These are phyloP conservation scores for Tubulanus polymorphus DNA, from an alignment of 2,888 invertebrate species.

Conservation along the genomic window DNA sequence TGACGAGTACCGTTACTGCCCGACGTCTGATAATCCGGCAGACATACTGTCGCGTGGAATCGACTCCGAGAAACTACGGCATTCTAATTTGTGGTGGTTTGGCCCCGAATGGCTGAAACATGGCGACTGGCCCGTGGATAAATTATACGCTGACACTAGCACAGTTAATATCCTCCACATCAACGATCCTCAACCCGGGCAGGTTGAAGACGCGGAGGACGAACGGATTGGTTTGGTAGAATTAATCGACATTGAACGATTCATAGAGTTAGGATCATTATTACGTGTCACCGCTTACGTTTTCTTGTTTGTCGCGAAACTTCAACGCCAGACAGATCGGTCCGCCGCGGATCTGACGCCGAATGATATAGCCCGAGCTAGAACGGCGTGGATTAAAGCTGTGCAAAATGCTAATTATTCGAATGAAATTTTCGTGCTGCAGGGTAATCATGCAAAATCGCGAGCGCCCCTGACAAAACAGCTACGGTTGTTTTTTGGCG, in stretches of 20 bases:
- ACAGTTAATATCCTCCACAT: neutral
- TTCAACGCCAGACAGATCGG: neutral
- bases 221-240: too few species aligned
- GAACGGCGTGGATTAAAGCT: neutral
- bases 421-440: neutral
- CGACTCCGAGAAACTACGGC: neutral
- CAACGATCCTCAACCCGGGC: too few species aligned
- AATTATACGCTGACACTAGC: neutral
- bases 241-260: too few species aligned
- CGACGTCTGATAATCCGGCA: neutral
- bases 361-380: neutral
- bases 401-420: neutral
- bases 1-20: neutral
- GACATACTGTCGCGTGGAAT: neutral
- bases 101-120: neutral
- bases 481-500: neutral
- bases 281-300: neutral
- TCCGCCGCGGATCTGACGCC: neutral
- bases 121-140: neutral
- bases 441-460: neutral
- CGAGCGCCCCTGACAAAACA: neutral
- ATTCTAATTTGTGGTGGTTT: neutral
- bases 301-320: neutral
- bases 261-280: neutral
- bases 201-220: too few species aligned